A percentile compares a stretch with the other conserved stretches of the same genome.
Conservation (phyloP, 2,113 vertebrate genomes). For the Argyrosomus japonicus region DNA sequence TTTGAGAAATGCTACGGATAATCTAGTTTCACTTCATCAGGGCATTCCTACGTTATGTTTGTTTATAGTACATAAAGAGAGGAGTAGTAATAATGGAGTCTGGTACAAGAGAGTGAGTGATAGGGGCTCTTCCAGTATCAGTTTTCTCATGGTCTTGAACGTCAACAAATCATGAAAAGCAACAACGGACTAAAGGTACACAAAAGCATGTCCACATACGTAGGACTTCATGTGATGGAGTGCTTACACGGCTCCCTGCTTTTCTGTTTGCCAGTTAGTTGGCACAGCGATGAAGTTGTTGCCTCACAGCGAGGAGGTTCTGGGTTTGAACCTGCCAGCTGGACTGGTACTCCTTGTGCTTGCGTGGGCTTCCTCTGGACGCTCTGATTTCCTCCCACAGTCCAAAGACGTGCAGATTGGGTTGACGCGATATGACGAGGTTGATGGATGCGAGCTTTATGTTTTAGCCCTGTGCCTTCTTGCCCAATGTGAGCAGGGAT, state of each 20-base stretch:
- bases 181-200: neutral
- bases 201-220: neutral
- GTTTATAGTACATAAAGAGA: constrained; percentile 59
- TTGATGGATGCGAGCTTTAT: neutral
- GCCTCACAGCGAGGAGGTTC: neutral
- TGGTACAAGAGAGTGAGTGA: neutral
- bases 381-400: neutral
- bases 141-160: neutral
- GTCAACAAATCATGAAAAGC: neutral
- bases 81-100: constrained; percentile 15
- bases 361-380: too few species aligned
- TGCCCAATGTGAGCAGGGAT: neutral
- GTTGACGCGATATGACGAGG: neutral
- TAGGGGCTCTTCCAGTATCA: neutral
- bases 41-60: constrained; percentile 53
- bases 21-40: constrained; percentile 53
- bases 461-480: neutral
- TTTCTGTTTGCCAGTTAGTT: neutral
- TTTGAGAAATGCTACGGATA: neutral
- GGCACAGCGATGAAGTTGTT: neutral
- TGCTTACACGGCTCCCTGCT: neutral
- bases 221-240: neutral
- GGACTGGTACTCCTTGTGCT: neutral
- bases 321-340: neutral
- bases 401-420: constrained; percentile 1